Evolutionary conservation across 2,797 vertebrate species (phyloP).

Genomic region (Pseudochromis fuscus): DNA sequence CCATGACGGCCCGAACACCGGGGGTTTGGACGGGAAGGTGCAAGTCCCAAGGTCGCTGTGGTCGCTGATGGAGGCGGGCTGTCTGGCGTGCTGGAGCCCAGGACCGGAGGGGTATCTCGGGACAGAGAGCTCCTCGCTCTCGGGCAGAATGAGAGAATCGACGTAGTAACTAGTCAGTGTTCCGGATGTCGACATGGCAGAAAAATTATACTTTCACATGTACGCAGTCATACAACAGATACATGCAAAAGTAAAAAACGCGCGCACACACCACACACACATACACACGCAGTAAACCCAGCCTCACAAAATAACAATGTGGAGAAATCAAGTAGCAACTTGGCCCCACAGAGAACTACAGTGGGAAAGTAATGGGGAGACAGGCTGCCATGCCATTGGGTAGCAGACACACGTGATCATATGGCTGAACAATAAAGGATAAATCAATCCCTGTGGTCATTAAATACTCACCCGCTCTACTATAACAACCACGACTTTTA

Average conservation of each 20-base stretch:
- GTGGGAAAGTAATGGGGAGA: conserved; percentile 94
- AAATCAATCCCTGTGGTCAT: conserved; percentile 96
- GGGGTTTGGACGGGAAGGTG: conserved; percentile 92
- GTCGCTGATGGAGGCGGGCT: conserved; percentile 86
- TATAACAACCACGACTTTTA: conserved; percentile 88
- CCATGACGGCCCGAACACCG: conserved; percentile 92
- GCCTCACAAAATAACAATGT: conserved; percentile 95
- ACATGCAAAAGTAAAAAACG: conserved; percentile 72
- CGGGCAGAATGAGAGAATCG: conserved; percentile 95
- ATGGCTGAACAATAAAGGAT: conserved; percentile 96
- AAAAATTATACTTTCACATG: conserved; percentile 78
- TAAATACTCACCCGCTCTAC: conserved; percentile 93
- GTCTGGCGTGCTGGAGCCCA: conserved; percentile 88
- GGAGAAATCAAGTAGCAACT: conserved; percentile 95
- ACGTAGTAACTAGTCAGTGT: conserved; percentile 95
- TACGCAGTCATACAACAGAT: conserved; percentile 76
- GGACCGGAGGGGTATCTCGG: conserved; percentile 88
- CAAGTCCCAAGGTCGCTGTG: conserved; percentile 91
- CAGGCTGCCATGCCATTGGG: conserved; percentile 87
- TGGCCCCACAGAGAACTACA: conserved; percentile 93
- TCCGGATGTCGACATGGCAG: conserved; percentile 95
- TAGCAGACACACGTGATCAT: conserved; percentile 89
- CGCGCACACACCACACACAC: conserved; percentile 73
- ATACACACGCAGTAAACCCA: conserved; percentile 81
- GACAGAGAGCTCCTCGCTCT: conserved; percentile 91